Evolutionary conservation across 2,888 invertebrate species (phyloP).

Genomic region (Temnothorax unifasciatus): DNA sequence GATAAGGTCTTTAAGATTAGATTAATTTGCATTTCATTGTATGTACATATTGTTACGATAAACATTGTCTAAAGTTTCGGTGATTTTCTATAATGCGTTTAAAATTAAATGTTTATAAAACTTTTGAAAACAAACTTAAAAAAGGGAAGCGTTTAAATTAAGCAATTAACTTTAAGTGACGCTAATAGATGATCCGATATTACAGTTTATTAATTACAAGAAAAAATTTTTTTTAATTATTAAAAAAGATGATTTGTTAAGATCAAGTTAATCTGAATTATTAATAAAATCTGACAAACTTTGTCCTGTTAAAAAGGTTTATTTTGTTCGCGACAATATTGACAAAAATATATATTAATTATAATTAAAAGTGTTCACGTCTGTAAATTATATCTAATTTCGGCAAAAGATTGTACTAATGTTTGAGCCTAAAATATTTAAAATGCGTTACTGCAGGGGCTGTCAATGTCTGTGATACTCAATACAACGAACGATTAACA

Average conservation of each 20-base stretch:
- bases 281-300: not conserved
- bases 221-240: too few species aligned
- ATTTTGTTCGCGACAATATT: not conserved
- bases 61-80: not conserved
- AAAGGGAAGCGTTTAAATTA: not conserved
- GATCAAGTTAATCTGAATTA: not conserved
- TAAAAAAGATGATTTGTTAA: not conserved
- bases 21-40: not conserved
- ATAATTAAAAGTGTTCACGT: not conserved
- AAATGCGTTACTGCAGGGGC: not conserved
- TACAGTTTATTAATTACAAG: too few species aligned
- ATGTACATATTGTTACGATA: not conserved
- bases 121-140: not conserved
- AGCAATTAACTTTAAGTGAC: not conserved
- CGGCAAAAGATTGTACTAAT: not conserved
- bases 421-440: not conserved
- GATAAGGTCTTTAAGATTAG: not conserved
- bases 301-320: not conserved
- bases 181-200: too few species aligned
- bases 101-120: not conserved
- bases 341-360: not conserved
- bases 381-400: not conserved
- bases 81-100: not conserved
- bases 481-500: not conserved
- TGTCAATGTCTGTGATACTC: not conserved